phyloP scores from a whole-genome alignment of 2,888 invertebrate species.

The Venusia cambrica region DNA sequence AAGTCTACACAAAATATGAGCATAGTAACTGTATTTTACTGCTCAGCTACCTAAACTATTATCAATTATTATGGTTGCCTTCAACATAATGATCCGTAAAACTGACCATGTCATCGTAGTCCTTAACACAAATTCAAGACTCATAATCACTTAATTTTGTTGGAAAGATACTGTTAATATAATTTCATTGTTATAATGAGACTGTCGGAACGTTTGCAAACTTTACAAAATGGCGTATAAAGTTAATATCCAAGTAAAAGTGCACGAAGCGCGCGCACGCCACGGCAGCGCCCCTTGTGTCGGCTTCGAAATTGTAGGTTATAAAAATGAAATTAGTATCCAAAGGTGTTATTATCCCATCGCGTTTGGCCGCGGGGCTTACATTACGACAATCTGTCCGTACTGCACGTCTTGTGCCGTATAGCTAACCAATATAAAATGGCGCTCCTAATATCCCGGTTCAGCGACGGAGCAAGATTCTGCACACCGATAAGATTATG shows the following conservation, averaged over 20 bases:
- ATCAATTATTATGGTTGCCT: constrained; percentile 33
- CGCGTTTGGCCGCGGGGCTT: constrained; percentile 79
- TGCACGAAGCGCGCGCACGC: constrained; percentile 71
- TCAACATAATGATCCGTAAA: constrained; percentile 58
- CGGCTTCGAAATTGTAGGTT: constrained; percentile 81
- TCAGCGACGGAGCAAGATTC: constrained; percentile 75
- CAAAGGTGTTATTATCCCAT: constrained; percentile 81
- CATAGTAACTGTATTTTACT: not conserved
- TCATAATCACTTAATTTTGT: constrained; percentile 77
- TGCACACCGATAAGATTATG: constrained; percentile 79
- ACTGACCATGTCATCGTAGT: constrained; percentile 68
- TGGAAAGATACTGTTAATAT: constrained; percentile 72
- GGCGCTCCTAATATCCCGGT: constrained; percentile 81
- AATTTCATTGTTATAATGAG: constrained; percentile 75
- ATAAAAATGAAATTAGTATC: constrained; percentile 81
- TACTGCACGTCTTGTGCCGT: constrained; percentile 80
- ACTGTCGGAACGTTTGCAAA: constrained; percentile 75
- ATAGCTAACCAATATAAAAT: constrained; percentile 81
- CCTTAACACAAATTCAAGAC: constrained; percentile 67
- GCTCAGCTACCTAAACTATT: not conserved
- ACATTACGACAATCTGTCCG: constrained; percentile 82
- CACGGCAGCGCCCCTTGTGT: constrained; percentile 80
- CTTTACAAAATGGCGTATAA: constrained; percentile 79
- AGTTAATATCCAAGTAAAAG: constrained; percentile 78
- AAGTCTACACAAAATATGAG: not conserved